Evolutionary conservation across 2,888 invertebrate species (phyloP).

Genomic region (Helobdella robusta): DNA sequence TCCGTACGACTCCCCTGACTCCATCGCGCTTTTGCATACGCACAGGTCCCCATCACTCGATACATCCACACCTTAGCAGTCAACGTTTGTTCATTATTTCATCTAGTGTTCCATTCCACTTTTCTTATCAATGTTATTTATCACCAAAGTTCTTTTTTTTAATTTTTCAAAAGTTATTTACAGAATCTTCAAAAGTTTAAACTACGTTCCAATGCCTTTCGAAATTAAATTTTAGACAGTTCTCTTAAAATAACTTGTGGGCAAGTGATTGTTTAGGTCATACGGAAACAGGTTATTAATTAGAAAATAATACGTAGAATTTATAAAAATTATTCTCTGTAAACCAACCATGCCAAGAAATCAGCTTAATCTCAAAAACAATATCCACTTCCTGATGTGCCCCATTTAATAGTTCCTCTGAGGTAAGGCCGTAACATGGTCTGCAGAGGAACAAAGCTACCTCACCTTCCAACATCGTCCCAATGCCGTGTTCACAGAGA

Average conservation of each 20-base stretch:
- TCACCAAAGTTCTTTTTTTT: too few species aligned
- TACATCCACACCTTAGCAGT: constrained; percentile 65
- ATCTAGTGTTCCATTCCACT: too few species aligned
- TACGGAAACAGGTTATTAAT: too few species aligned
- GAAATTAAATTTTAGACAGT: too few species aligned
- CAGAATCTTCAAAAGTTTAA: too few species aligned
- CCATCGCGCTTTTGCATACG: constrained; percentile 63
- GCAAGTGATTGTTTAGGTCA: too few species aligned
- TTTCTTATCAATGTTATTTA: too few species aligned
- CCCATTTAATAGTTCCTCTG: not conserved
- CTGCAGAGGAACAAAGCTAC: constrained; percentile 5
- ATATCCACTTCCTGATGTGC: not conserved
- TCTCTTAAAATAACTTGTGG: too few species aligned
- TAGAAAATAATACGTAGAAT: not conserved
- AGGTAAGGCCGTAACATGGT: not conserved
- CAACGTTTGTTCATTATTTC: too few species aligned
- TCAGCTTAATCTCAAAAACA: constrained; percentile 11
- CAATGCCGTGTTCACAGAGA: constrained; percentile 16
- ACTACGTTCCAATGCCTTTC: too few species aligned
- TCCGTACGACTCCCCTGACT: constrained; percentile 62
- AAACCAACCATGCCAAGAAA: constrained; percentile 20
- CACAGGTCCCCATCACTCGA: constrained; percentile 73
- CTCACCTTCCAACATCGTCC: constrained; percentile 19
- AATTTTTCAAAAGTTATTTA: too few species aligned
- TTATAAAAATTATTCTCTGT: not conserved